Percentiles rank a stretch among this genome's conserved stretches.
phyloP scores from a whole-genome alignment of 2,113 vertebrate genomes.

The Crotophaga sulcirostris region DNA sequence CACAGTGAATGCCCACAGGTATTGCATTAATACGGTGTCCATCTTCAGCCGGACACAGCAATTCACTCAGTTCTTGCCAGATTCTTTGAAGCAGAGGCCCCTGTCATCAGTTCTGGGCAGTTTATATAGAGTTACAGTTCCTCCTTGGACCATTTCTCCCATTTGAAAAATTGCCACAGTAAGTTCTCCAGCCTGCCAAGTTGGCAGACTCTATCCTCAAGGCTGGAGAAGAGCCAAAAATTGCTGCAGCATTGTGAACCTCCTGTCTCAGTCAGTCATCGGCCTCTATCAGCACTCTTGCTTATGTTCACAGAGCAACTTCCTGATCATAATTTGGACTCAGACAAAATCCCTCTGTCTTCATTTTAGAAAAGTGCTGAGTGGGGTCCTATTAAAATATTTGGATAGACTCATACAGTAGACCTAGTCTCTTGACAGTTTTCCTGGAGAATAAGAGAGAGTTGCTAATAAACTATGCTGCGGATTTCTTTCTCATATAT shows the following conservation, averaged over 20 bases:
- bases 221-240: constrained; percentile 73
- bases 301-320: constrained; percentile 40
- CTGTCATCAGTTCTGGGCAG: constrained; percentile 69
- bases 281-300: constrained; percentile 57
- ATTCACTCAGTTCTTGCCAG: constrained; percentile 57
- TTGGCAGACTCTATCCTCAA: constrained; percentile 70
- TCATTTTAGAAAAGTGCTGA: constrained; percentile 57
- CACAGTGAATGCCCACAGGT: constrained; percentile 38
- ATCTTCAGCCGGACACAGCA: constrained; percentile 37
- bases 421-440: constrained; percentile 19
- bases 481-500: neutral
- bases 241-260: constrained; percentile 59
- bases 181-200: constrained; percentile 74
- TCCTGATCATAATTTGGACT: constrained; percentile 55
- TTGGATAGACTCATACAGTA: constrained; percentile 15
- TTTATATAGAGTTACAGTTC: constrained; percentile 76
- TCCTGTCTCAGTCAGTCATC: constrained; percentile 71
- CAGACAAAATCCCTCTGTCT: constrained; percentile 34
- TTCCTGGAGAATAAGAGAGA: constrained; percentile 2
- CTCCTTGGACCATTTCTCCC: constrained; percentile 73
- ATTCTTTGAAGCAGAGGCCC: constrained; percentile 62
- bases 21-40: constrained; percentile 42
- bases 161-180: constrained; percentile 79
- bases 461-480: neutral
- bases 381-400: constrained; percentile 31